phyloP scores from a whole-genome alignment of 1,140 invertebrate genomes.

The Ips typographus region DNA sequence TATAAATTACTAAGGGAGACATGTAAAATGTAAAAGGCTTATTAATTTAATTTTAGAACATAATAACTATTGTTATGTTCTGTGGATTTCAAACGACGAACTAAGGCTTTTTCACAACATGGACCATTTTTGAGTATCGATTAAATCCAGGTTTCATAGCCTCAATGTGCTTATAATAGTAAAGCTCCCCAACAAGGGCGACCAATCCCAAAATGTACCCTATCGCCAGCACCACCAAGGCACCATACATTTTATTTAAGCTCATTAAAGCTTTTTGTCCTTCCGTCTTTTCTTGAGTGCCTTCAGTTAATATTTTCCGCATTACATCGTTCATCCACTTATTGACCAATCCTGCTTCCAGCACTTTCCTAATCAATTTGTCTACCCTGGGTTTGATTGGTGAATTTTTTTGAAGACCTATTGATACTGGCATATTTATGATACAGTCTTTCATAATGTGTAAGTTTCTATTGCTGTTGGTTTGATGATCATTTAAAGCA shows the following conservation, averaged over 20 bases:
- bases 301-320: slow-evolving; percentile 52
- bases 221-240: slow-evolving; percentile 66
- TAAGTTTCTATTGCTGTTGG: slow-evolving; percentile 54
- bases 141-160: slow-evolving; percentile 69
- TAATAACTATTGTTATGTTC: too few relatives aligned
- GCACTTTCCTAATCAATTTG: slow-evolving; percentile 62
- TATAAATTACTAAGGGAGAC: too few relatives aligned
- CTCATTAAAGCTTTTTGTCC: slow-evolving; percentile 70
- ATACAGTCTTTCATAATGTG: slow-evolving; percentile 81
- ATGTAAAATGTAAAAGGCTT: too few relatives aligned
- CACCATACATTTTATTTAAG: slow-evolving; percentile 74
- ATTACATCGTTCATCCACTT: slow-evolving; percentile 80
- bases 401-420: slow-evolving; percentile 77
- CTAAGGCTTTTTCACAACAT: too few relatives aligned
- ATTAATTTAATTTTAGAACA: too few relatives aligned
- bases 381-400: slow-evolving; percentile 72
- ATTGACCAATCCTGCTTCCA: slow-evolving; percentile 73
- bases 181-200: slow-evolving; percentile 61
- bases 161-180: slow-evolving; percentile 62
- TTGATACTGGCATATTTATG: slow-evolving; percentile 75
- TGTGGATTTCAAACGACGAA: too few relatives aligned
- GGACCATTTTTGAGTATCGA: slow-evolving; percentile 57
- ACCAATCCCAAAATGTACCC: slow-evolving; percentile 66
- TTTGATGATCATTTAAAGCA: neutral
- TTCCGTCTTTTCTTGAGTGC: slow-evolving; percentile 47